Evolutionary conservation across 1,140 invertebrate species (phyloP).

Genomic region (Drosophila pandora): DNA sequence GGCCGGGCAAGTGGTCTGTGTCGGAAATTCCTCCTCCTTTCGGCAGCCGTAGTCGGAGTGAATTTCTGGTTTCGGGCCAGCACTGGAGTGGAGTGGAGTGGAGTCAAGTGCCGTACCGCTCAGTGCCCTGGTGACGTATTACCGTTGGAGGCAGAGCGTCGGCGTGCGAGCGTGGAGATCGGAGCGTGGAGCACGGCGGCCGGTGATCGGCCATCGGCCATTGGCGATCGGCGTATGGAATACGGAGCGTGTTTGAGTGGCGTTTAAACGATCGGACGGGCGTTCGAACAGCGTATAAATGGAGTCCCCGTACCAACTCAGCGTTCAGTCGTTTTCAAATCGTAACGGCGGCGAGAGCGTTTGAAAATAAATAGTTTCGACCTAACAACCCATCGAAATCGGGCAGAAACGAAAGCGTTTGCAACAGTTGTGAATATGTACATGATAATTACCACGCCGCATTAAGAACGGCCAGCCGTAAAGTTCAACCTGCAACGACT

Average conservation of each 20-base stretch:
- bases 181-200: conserved; percentile 2
- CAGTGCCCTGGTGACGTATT: conserved; percentile 15
- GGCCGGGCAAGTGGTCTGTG: conserved; percentile 41
- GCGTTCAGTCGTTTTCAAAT: conserved; percentile 70
- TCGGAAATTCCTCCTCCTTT: conserved; percentile 27
- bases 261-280: conserved; percentile 26
- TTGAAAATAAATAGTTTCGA: neutral
- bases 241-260: conserved; percentile 59
- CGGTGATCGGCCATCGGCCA: too few species aligned
- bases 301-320: conserved; percentile 61
- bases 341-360: conserved; percentile 51
- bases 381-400: conserved; percentile 7
- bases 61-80: neutral
- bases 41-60: neutral
- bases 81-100: conserved; percentile 22
- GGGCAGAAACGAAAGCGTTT: conserved; percentile 32
- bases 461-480: conserved; percentile 45
- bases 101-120: neutral
- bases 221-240: too few species aligned
- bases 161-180: conserved; percentile 15
- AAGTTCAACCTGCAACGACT: conserved; percentile 1
- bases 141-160: conserved; percentile 17
- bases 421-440: conserved; percentile 54
- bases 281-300: conserved; percentile 66
- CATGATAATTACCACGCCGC: conserved; percentile 45